Conservation (phyloP, 1,140 invertebrate species). For the Cryptotermes secundus region DNA sequence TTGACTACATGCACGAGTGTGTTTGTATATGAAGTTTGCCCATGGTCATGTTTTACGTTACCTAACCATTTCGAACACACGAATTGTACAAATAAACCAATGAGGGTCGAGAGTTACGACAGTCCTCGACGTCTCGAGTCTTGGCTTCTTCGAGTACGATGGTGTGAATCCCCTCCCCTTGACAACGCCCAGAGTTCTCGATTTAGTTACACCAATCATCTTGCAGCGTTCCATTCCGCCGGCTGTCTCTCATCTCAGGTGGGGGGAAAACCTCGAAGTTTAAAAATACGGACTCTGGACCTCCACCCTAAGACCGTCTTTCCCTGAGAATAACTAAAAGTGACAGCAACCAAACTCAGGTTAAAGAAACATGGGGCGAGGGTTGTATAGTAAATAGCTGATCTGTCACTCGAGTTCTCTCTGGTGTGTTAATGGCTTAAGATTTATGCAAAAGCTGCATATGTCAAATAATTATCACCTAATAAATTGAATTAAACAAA, state of each 20-base stretch:
- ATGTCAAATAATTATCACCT: too few species aligned
- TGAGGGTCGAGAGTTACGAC: background rate
- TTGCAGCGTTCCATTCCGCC: background rate
- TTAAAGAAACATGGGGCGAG: background rate
- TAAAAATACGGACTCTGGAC: conserved; percentile 11
- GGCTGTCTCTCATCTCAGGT: background rate
- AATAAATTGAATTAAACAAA: too few species aligned
- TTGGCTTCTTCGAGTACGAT: background rate
- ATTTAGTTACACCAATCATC: background rate
- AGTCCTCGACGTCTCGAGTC: too few species aligned
- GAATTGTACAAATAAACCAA: background rate
- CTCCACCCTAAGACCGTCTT: background rate
- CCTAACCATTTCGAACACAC: too few species aligned
- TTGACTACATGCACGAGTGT: too few species aligned
- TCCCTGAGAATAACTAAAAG: background rate
- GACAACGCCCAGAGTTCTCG: background rate
- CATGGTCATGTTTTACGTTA: too few species aligned
- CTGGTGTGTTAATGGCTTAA: too few species aligned
- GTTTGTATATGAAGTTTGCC: too few species aligned
- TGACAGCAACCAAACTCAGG: background rate
- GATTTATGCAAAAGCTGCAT: too few species aligned
- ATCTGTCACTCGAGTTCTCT: background rate
- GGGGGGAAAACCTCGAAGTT: background rate
- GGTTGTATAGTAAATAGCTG: background rate
- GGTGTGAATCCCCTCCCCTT: background rate